Percentiles rank a stretch among this genome's conserved stretches.
Evolutionary conservation across 2,797 vertebrate species (phyloP).

Genomic region (Siniperca scherzeri): DNA sequence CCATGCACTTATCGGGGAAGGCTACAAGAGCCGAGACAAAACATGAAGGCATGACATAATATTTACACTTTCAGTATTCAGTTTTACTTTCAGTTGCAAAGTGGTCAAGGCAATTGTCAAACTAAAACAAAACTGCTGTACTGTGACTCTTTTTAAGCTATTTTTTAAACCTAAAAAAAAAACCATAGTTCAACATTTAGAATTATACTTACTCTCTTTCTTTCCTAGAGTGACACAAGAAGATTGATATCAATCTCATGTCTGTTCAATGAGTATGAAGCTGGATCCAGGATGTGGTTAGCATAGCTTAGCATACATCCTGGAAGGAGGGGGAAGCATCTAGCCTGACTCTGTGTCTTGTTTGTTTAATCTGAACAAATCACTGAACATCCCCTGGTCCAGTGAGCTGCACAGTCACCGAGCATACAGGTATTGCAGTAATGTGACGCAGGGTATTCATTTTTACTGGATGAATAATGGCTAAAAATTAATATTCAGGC

Average conservation of each 20-base stretch:
- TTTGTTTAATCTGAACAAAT: too few relatives aligned
- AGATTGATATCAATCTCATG: too few relatives aligned
- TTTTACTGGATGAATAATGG: neutral
- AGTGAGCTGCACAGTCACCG: too few relatives aligned
- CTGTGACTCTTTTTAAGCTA: neutral
- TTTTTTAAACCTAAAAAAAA: neutral
- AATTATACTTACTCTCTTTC: neutral
- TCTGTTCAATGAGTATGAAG: too few relatives aligned
- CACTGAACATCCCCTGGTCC: too few relatives aligned
- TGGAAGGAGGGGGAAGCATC: too few relatives aligned
- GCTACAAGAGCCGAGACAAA: neutral
- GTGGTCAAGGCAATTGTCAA: neutral
- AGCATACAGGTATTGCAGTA: neutral
- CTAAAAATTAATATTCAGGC: neutral
- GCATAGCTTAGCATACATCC: too few relatives aligned
- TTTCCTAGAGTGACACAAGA: too few relatives aligned
- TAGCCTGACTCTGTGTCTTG: too few relatives aligned
- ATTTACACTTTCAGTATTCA: neutral
- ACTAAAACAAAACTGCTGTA: neutral
- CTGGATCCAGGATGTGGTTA: too few relatives aligned
- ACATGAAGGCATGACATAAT: neutral
- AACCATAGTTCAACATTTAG: neutral
- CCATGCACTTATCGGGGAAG: neutral
- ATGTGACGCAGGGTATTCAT: neutral
- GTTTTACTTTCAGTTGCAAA: slow-evolving; percentile 11